phyloP scores from a whole-genome alignment of 1,140 invertebrate genomes.

The Drosophila littoralis region DNA sequence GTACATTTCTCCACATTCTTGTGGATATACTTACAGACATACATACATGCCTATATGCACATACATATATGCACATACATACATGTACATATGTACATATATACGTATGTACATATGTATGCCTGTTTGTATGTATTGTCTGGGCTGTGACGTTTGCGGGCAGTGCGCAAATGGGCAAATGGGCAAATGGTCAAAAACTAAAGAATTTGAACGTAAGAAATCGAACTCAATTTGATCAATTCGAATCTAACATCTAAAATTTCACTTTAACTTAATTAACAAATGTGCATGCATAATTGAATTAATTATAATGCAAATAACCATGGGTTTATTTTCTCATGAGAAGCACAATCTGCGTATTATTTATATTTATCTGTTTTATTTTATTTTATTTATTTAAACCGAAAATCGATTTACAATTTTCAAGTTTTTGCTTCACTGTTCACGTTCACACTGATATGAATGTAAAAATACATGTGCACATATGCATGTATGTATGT shows the following conservation, averaged over 20 bases:
- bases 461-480: background rate
- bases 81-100: background rate
- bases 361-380: background rate
- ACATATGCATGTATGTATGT: background rate
- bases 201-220: constrained; percentile 24
- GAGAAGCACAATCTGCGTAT: background rate
- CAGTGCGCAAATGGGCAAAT: constrained; percentile 33
- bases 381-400: no score
- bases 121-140: constrained; percentile 7
- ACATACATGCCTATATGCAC: background rate
- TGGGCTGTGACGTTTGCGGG: constrained; percentile 21
- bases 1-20: constrained; percentile 11
- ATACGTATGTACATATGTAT: background rate
- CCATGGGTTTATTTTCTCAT: background rate
- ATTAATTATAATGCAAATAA: no score
- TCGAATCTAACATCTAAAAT: constrained; percentile 1
- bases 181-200: constrained; percentile 2
- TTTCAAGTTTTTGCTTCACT: no score
- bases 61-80: background rate
- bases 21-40: background rate
- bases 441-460: no score
- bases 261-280: no score
- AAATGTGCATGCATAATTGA: no score
- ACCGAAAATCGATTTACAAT: no score
- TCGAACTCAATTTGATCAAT: constrained; percentile 19